Evolutionary conservation across 2,888 invertebrate species (phyloP), one percentile per base, ranked within the genome.

Genomic region (Xanthia togata): DNA sequence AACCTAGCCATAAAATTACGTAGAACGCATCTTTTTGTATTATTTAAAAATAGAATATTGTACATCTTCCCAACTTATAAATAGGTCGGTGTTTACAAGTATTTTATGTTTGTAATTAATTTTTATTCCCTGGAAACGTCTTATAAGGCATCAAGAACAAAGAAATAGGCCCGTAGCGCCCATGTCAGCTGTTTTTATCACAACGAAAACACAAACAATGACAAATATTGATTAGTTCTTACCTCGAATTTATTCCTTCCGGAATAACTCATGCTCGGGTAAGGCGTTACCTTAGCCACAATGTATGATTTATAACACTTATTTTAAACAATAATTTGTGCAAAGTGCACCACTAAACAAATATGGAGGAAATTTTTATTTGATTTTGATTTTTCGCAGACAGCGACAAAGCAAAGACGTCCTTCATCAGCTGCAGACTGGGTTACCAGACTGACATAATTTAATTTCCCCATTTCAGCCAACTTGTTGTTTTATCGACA

Each of bases 221-320:
- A 86, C 84, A 85, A 82, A 81, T 87, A 92, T 93, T 88, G 90
- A 92, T 92, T 88, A 65, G 26, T 64, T 11, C 97, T 94, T 92
- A 97, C 97, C 97, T 97, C 97, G 93, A 97, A 97, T 95, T 97
- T 97, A 94, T 97, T 97, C 96, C 97, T 97, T 90, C 97, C 97
- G 92, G 97, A 97, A 96, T 97, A 97, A 94, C 96, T 97, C 97
- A 97, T 97, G 91, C 91, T 96, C 90, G 97, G 95, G 91, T 94
- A 95, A 73, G 96, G 96, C 79, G 95, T 96, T 91, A 96, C 94
- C 91, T 96, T 96, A 93, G 96, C 96, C 96, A 96, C 96, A 94
- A 92, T 96, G 94, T 90, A 90, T 86, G 91, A 90, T 93, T 94
- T 78, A n/a, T 0, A 84, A 76, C 87, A 88, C 88, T 88, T 87